Percentiles rank a stretch among this genome's conserved stretches.
phyloP scores from a whole-genome alignment of 2,888 invertebrate species.

The Xylota segnis region DNA sequence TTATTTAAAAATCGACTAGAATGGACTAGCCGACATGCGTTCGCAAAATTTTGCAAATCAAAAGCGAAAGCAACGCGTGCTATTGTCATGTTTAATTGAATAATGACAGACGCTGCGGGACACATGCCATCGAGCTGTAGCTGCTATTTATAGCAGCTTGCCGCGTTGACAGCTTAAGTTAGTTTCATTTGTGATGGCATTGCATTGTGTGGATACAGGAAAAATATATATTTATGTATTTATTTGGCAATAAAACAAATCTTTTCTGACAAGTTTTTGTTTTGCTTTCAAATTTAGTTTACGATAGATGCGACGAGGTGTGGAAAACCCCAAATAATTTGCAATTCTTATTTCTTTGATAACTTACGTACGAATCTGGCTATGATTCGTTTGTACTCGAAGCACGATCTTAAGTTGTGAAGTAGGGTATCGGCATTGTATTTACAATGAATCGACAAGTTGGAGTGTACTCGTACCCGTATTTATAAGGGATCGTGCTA shows the following conservation, averaged over 20 bases:
- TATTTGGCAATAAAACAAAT: background rate
- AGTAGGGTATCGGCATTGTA: too few relatives aligned
- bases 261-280: background rate
- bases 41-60: conserved; percentile 21
- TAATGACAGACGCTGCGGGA: conserved; percentile 22
- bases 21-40: conserved; percentile 20
- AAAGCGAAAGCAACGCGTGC: conserved; percentile 30
- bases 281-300: background rate
- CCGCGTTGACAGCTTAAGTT: conserved; percentile 17
- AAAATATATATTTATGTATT: background rate
- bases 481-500: too few relatives aligned
- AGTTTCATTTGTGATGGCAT: conserved; percentile 19
- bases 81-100: conserved; percentile 39
- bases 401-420: too few relatives aligned
- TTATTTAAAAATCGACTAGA: background rate
- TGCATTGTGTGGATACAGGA: conserved; percentile 21
- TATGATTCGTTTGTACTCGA: too few relatives aligned
- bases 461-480: too few relatives aligned
- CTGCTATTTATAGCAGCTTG: conserved; percentile 25
- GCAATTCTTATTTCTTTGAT: background rate
- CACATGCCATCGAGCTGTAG: conserved; percentile 18
- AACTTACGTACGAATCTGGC: background rate
- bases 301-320: background rate
- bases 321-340: too few relatives aligned
- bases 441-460: too few relatives aligned